Evolutionary conservation across 2,888 invertebrate genomes (phyloP).

Genomic region (Polymixis lichenea): DNA sequence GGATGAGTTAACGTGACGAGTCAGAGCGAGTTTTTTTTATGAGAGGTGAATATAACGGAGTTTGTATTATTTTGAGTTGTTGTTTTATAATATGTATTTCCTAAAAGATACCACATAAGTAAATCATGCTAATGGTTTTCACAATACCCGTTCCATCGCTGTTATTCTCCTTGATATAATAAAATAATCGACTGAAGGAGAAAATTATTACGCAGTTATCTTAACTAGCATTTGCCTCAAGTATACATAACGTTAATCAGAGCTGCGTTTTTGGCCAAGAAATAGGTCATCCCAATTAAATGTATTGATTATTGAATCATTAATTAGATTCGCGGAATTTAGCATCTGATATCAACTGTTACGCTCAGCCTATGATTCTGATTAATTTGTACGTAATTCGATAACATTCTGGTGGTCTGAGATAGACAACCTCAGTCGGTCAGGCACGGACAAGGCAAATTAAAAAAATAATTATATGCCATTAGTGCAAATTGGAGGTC

Average conservation of each 20-base stretch:
- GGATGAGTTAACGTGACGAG: too few relatives aligned
- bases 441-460: not conserved
- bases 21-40: too few relatives aligned
- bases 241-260: constrained; percentile 1
- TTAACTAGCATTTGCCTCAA: constrained; percentile 11
- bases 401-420: not conserved
- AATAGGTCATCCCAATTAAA: not conserved
- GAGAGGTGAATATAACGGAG: too few relatives aligned
- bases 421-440: not conserved
- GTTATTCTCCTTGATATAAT: not conserved
- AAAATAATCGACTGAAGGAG: constrained; percentile 3
- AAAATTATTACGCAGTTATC: not conserved
- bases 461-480: too few relatives aligned
- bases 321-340: not conserved
- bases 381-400: not conserved
- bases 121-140: not conserved
- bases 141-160: constrained; percentile 8
- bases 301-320: not conserved
- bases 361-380: constrained; percentile 7
- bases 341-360: not conserved
- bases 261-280: not conserved
- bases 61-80: too few relatives aligned
- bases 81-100: not conserved
- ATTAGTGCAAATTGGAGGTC: constrained; percentile 17
- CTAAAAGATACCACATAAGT: not conserved